phyloP scores from a whole-genome alignment of 2,113 vertebrate species.

The Colossoma macropomum region DNA sequence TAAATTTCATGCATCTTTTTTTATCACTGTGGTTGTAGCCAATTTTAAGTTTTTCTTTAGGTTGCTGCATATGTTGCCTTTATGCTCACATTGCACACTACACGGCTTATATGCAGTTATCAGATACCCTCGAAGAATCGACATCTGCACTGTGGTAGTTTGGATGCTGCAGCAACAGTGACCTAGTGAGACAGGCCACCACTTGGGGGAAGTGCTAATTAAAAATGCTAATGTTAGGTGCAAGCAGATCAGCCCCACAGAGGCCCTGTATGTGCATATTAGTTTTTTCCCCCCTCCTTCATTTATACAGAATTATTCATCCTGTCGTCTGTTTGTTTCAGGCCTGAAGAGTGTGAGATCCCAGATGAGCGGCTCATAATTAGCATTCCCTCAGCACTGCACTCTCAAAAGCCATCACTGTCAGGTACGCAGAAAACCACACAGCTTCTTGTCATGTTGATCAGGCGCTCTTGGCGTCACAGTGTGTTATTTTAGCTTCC shows the following conservation, averaged over 20 bases:
- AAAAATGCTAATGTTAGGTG: not conserved
- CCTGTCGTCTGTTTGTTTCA: constrained; percentile 58
- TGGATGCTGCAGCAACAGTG: not conserved
- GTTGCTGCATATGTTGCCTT: not conserved
- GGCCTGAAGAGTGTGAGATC: constrained; percentile 68
- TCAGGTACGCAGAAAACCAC: constrained; percentile 66
- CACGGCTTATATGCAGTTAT: not conserved
- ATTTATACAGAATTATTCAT: not conserved
- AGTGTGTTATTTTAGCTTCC: not conserved
- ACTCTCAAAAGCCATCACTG: constrained; percentile 95
- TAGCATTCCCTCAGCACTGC: constrained; percentile 89
- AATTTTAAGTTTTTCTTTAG: not conserved
- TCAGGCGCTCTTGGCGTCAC: not conserved
- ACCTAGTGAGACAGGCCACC: not conserved
- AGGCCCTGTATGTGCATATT: constrained; percentile 39
- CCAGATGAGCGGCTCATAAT: constrained; percentile 87
- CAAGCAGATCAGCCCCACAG: not conserved
- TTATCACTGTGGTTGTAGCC: not conserved
- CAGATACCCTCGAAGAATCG: not conserved
- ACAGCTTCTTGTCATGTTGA: not conserved
- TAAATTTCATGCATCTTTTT: not conserved
- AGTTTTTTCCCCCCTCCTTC: constrained; percentile 23
- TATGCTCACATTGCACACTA: not conserved
- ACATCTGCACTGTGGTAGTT: not conserved
- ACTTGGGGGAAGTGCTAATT: not conserved